Base-by-base conservation (phyloP, 2,797 vertebrate genomes). In the Oophaga sylvatica region DNA sequence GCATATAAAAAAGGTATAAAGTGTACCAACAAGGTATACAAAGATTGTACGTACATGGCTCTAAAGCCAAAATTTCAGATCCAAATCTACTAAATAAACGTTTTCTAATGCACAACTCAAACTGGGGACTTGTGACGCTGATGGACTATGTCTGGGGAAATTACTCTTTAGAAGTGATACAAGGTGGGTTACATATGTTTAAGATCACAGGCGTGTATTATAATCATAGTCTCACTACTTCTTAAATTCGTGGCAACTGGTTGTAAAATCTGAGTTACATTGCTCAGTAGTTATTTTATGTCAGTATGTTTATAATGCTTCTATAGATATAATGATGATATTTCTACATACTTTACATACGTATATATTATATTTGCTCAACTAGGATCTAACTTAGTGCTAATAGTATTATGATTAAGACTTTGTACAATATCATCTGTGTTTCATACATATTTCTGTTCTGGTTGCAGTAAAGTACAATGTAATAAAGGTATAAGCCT, bases 401-500 rank as follows among this genome's bases (percentile, higher is more conserved):
- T 16, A 31, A 31, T 16, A 68, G 26, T 16, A n/a, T 68, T 11
- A 29, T 68, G 26, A 13, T 68, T n/a, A 68, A 26, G 3, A 68
- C 26, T 5, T 68, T 4, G 10, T 67, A 29, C 26, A 68, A 31
- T 68, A 31, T 29, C 29, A 26, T 29, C n/a, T 15, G 57, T 59
- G 3, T 59, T 29, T 68, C 5, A 68, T 13, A 15, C 26, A 5
- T 31, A 35, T 16, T 35, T 71, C 6, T 20, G 31, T 35, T 41
- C 7, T 19, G 17, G 4, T 71, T 71, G 0, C 16, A 41, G 6
- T 71, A 71, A 41, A 71, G 26, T 41, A 13, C 67, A 31, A 13
- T 20, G 3, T 76, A 77, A 75, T 9, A 11, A 13, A 56, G 20
- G 5, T 65, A n/a, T 26, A 78, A 85, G 57, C 56, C 95, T 95